Base-by-base conservation (phyloP, 2,888 invertebrate species). In the Caenorhabditis sp. region DNA sequence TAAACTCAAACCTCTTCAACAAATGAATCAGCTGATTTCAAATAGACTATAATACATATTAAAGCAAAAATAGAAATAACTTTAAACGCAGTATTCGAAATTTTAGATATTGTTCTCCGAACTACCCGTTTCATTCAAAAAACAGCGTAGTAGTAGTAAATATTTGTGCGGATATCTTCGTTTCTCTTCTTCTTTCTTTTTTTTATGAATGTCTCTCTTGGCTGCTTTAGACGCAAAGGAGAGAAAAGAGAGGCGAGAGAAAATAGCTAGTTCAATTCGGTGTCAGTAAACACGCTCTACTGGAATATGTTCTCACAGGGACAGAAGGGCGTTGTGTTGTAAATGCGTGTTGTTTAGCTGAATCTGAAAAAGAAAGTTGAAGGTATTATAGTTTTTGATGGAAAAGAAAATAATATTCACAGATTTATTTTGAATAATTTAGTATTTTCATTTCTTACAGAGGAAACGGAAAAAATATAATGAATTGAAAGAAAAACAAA, bases 91-190 rank as follows among this genome's bases (percentile, higher is more conserved):
- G 67, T 72, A 60, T 58, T 67, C 61, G 64, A 52, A 62, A 64
- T 38, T 43, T 67, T 67, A 49, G 61, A 54, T 57, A 56, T 64
- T n/a, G 62, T 38, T 54, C 72, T 59, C 20, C 72, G 67, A 53
- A 67, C 60, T 57, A 72, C 67, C 61, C 72, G 72, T 72, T 72
- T 72, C 72, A 72, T 58, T 31, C 17, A 58, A 43, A 43, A 43
- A 17, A 31, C 31, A 31, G 31, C 31, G 31, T 31, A 31, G 31
- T 31, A 31, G 12, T 43, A 17, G 43, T 43, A 17, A 17, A 43
- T 10, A 10, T 43, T 43, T 43, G 43, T 43, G 43, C 17, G 43
- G 17, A 43, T 43, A 43, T 43, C 12, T 43, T 43, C 43, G 12
- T 43, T 17, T 43, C 17, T 43, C 17, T 43, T 14, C 14, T 43